Conservation (phyloP, 2,888 invertebrate species). For the Ectemnius lituratus region DNA sequence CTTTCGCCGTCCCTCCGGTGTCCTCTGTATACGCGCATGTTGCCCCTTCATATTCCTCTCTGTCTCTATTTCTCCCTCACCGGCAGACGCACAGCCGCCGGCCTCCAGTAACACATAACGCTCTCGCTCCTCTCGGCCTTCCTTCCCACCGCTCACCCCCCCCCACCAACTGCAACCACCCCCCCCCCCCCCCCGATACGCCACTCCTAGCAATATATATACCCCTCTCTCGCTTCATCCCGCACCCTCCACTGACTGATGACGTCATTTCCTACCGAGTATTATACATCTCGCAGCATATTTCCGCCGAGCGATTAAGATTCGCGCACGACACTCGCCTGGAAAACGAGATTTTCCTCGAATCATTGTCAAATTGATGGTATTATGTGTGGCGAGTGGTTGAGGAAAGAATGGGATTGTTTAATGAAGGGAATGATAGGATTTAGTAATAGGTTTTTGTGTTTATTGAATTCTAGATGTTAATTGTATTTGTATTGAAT, state of each 20-base stretch:
- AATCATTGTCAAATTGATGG: neutral
- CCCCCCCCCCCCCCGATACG: slow-evolving; percentile 43
- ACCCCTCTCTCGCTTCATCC: slow-evolving; percentile 47
- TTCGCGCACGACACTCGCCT: slow-evolving; percentile 52
- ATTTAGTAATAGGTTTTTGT: neutral
- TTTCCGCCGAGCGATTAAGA: slow-evolving; percentile 72
- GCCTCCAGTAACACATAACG: too few species aligned
- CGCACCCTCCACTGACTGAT: slow-evolving; percentile 71
- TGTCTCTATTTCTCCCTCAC: slow-evolving; percentile 35
- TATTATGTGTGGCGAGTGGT: neutral
- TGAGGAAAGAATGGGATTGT: slow-evolving; percentile 4
- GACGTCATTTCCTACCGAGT: slow-evolving; percentile 75
- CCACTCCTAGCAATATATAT: slow-evolving; percentile 25
- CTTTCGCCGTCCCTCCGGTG: slow-evolving; percentile 36
- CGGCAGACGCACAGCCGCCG: too few species aligned
- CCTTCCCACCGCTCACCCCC: neutral
- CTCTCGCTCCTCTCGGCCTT: slow-evolving; percentile 26
- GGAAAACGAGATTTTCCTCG: slow-evolving; percentile 57
- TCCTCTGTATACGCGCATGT: slow-evolving; percentile 13
- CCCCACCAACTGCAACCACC: slow-evolving; percentile 23
- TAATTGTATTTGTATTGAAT: too few species aligned
- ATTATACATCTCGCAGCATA: slow-evolving; percentile 69
- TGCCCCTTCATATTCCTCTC: slow-evolving; percentile 19
- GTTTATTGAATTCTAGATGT: neutral
- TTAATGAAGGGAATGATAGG: neutral